phyloP scores from a whole-genome alignment of 2,113 vertebrate species.

The Delphinus delphis region DNA sequence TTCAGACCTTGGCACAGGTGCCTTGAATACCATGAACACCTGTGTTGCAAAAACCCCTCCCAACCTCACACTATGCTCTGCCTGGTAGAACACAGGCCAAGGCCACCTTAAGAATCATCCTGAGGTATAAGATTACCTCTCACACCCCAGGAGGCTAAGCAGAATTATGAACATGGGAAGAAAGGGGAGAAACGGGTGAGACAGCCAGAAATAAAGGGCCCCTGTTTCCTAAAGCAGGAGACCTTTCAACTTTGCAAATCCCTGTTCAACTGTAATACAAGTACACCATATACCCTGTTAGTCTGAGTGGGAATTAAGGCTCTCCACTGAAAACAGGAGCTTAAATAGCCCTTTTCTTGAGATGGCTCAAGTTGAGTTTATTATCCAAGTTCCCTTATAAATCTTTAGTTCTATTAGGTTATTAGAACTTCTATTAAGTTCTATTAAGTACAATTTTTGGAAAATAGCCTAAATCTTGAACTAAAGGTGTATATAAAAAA shows the following conservation, averaged over 20 bases:
- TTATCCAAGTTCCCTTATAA: background rate
- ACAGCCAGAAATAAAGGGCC: background rate
- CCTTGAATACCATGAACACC: background rate
- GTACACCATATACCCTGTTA: background rate
- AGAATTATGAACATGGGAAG: background rate
- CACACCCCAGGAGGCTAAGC: background rate
- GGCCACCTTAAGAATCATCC: background rate
- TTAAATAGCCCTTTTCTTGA: background rate
- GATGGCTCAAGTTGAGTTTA: background rate
- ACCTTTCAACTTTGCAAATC: background rate
- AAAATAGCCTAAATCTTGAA: background rate
- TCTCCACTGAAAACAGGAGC: background rate
- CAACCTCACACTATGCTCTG: background rate
- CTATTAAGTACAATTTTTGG: background rate
- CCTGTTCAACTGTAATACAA: background rate
- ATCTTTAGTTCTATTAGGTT: background rate
- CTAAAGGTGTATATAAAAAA: background rate
- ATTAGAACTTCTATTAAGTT: too few relatives aligned
- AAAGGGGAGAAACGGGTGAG: background rate
- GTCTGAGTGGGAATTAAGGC: background rate
- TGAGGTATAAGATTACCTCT: background rate
- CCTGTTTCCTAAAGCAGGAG: background rate
- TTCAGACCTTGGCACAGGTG: background rate
- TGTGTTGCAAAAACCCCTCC: background rate
- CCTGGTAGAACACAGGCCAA: background rate